These are phyloP conservation scores for Cerceris rybyensis DNA, from an alignment of 2,888 invertebrate species.

Conservation along the genomic window DNA sequence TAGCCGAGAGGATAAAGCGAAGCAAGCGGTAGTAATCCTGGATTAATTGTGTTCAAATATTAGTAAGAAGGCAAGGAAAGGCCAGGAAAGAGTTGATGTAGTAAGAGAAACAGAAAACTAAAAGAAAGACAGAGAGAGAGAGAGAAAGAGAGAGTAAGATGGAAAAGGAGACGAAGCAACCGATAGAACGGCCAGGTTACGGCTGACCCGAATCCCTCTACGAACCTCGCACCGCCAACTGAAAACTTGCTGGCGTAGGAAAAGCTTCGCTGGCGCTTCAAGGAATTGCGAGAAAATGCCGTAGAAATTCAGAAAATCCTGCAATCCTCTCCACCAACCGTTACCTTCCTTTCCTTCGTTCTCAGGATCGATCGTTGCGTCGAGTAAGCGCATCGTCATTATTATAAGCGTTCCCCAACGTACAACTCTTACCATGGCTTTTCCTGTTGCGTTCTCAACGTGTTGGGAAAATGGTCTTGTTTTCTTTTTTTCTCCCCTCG, in stretches of 20 bases:
- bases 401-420: conserved; percentile 43
- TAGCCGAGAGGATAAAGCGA: conserved; percentile 28
- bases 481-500: too few species aligned
- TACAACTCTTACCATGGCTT: conserved; percentile 10
- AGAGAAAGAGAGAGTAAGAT: conserved; percentile 18
- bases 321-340: conserved; percentile 25
- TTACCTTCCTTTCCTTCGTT: conserved; percentile 3
- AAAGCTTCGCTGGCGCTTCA: conserved; percentile 71
- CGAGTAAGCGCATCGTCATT: conserved; percentile 41
- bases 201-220: conserved; percentile 75
- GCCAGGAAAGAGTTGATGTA: neutral
- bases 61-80: conserved; percentile 56
- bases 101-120: conserved; percentile 20
- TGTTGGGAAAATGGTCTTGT: too few species aligned
- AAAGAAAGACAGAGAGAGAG: conserved; percentile 25
- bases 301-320: conserved; percentile 68
- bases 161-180: conserved; percentile 31
- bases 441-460: conserved; percentile 14
- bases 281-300: conserved; percentile 70
- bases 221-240: conserved; percentile 67
- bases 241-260: conserved; percentile 78
- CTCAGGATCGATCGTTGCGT: conserved; percentile 50
- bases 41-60: conserved; percentile 79
- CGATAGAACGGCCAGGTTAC: conserved; percentile 45
- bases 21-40: conserved; percentile 58